Evolutionary conservation across 2,797 vertebrate species (phyloP).

Genomic region (Dendrocincla fuliginosa): DNA sequence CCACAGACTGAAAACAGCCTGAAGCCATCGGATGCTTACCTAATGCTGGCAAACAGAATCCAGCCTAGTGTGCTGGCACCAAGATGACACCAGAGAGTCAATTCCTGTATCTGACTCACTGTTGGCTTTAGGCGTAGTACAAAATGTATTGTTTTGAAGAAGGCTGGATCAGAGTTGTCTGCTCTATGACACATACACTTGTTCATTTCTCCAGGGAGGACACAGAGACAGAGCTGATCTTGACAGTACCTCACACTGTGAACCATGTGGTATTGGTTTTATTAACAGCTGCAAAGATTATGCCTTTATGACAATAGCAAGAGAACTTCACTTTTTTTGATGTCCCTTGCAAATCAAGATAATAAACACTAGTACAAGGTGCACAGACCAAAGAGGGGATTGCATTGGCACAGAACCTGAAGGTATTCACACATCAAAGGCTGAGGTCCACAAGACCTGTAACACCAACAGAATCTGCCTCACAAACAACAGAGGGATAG

Average conservation of each 20-base stretch:
- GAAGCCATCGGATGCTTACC: neutral
- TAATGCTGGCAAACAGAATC: constrained; percentile 6
- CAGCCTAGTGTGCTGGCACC: neutral
- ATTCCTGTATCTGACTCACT: constrained; percentile 33
- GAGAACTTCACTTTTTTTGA: neutral
- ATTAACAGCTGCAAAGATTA: neutral
- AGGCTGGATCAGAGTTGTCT: neutral
- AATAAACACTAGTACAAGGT: neutral
- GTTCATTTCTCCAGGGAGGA: neutral
- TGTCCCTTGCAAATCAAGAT: neutral
- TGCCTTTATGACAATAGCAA: neutral
- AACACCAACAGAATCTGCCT: neutral
- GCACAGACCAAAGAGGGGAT: neutral
- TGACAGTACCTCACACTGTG: neutral
- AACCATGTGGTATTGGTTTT: rapidly evolving
- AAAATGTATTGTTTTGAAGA: constrained; percentile 15
- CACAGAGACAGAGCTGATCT: neutral
- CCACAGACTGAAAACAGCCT: neutral
- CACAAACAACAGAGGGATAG: neutral
- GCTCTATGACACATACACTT: neutral
- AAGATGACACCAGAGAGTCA: neutral
- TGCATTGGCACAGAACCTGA: neutral
- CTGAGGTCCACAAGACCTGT: neutral
- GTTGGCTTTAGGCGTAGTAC: constrained; percentile 3
- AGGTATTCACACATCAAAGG: neutral